A percentile compares a stretch with the other conserved stretches of the same genome.
phyloP scores from a whole-genome alignment of 2,113 vertebrate genomes.

The Manacus vitellinus region DNA sequence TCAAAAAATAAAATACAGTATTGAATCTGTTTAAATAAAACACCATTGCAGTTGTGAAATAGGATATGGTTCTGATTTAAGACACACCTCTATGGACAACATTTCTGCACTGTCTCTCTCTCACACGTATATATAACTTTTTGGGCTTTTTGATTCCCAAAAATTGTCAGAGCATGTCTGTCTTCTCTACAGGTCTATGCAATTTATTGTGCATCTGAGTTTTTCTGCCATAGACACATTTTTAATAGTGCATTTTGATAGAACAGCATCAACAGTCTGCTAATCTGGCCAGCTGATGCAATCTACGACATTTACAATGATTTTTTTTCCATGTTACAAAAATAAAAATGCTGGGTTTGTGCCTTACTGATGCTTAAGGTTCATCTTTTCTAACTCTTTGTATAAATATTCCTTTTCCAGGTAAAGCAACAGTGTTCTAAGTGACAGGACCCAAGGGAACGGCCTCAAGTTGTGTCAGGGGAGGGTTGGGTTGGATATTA shows the following conservation, averaged over 20 bases:
- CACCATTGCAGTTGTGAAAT: neutral
- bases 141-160: neutral
- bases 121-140: neutral
- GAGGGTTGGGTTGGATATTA: neutral
- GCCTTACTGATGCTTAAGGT: neutral
- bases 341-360: neutral
- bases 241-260: neutral
- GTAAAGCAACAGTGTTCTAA: neutral
- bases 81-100: neutral
- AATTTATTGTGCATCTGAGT: neutral
- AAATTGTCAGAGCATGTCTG: neutral
- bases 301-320: neutral
- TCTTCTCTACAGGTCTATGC: neutral
- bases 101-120: neutral
- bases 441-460: neutral
- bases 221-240: neutral
- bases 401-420: neutral
- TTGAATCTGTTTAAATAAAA: neutral
- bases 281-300: neutral
- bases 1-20: neutral
- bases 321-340: neutral
- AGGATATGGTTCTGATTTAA: neutral
- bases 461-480: neutral
- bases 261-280: neutral
- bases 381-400: neutral